Conservation (phyloP, 2,113 vertebrate species). For the Oryzias curvinotus region DNA sequence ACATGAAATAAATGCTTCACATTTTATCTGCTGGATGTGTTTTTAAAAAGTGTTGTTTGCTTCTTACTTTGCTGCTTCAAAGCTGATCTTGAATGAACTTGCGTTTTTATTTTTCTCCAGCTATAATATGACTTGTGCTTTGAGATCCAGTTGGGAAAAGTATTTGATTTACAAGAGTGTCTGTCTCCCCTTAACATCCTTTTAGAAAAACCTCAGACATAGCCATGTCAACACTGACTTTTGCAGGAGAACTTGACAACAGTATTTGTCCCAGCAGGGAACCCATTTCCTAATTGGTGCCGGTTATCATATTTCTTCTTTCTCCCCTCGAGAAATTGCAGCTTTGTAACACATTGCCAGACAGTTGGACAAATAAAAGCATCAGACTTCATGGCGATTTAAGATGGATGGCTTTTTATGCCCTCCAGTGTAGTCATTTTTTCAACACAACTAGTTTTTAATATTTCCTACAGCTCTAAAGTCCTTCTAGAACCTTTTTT, state of each 20-base stretch:
- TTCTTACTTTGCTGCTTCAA: not conserved
- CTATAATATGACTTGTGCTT: not conserved
- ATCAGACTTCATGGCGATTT: not conserved
- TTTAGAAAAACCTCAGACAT: no score
- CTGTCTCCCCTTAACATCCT: no score
- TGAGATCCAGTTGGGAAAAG: not conserved
- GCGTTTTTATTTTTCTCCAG: not conserved
- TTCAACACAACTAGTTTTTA: not conserved
- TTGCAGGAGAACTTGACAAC: not conserved
- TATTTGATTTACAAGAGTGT: not conserved
- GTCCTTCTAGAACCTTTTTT: no score
- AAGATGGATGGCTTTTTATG: not conserved
- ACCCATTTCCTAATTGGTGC: not conserved
- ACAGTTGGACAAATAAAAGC: not conserved
- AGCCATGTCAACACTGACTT: not conserved
- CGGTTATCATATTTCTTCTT: not conserved
- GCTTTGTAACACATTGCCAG: not conserved
- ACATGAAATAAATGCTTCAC: constrained; percentile 1
- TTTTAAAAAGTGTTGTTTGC: constrained; percentile 4
- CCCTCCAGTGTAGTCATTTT: not conserved
- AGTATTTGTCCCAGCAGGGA: not conserved
- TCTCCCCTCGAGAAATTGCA: not conserved
- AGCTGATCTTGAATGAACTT: not conserved
- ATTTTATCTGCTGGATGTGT: not conserved
- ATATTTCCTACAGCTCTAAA: no score